Conservation (phyloP, 2,797 vertebrate species). For the Macrochelys suwanniensis region DNA sequence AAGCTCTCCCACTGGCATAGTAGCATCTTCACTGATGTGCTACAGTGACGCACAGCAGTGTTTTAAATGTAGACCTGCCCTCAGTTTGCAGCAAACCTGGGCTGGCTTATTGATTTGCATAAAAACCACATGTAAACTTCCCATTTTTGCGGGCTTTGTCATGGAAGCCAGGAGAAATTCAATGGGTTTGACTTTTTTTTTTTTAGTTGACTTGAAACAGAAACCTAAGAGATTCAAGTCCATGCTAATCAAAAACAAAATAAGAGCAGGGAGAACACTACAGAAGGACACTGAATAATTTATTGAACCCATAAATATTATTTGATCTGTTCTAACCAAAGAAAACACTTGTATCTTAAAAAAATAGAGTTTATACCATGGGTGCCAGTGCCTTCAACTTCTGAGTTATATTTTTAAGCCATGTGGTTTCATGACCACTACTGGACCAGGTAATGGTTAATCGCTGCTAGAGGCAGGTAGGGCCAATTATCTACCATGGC, state of each 20-base stretch:
- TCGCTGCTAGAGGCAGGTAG: too few relatives aligned
- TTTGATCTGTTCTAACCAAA: not conserved
- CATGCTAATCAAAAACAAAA: not conserved
- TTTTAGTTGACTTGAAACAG: not conserved
- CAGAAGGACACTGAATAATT: not conserved
- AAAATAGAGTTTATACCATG: too few relatives aligned
- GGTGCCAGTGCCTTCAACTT: too few relatives aligned
- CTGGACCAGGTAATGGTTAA: too few relatives aligned
- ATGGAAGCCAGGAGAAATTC: not conserved
- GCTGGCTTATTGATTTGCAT: not conserved
- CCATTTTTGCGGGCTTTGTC: not conserved
- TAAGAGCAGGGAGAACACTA: fast-evolving
- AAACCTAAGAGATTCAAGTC: not conserved
- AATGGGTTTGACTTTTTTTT: fast-evolving
- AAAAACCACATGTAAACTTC: not conserved
- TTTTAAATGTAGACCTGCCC: not conserved
- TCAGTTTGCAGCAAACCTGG: not conserved
- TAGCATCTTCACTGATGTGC: too few relatives aligned
- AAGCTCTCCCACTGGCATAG: too few relatives aligned
- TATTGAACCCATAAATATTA: not conserved
- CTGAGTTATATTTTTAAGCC: too few relatives aligned
- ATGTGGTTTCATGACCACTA: not conserved
- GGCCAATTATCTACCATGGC: not conserved
- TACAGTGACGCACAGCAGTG: too few relatives aligned
- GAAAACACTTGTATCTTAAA: fast-evolving